phyloP scores from a whole-genome alignment of 2,888 invertebrate species.

The Caenorhabditis angaria region DNA sequence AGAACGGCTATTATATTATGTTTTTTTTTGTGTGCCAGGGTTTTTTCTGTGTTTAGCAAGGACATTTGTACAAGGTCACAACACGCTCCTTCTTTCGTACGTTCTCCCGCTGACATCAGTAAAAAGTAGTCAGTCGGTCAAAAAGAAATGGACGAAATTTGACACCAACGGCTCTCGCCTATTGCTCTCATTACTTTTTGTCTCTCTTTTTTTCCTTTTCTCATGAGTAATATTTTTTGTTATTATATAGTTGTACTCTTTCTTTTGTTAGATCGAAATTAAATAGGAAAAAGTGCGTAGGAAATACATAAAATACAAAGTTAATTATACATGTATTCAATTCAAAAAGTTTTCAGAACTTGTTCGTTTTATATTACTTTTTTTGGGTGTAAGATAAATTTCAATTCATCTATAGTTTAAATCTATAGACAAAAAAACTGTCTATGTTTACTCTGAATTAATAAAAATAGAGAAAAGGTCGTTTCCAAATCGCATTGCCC shows the following conservation, averaged over 20 bases:
- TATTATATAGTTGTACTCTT: background rate
- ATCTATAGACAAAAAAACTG: too few species aligned
- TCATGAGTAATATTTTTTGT: background rate
- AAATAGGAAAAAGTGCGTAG: background rate
- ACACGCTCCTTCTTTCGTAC: background rate
- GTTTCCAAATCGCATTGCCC: too few species aligned
- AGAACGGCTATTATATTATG: background rate
- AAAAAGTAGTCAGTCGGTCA: background rate
- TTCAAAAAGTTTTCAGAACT: conserved; percentile 1
- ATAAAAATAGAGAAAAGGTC: too few species aligned
- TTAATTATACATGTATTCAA: background rate
- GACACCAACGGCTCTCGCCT: background rate
- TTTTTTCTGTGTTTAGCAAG: background rate
- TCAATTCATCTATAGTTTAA: too few species aligned
- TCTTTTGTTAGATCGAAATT: background rate
- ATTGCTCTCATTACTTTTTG: background rate
- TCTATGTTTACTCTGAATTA: too few species aligned
- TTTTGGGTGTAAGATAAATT: too few species aligned
- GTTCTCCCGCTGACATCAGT: background rate
- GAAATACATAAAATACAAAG: background rate
- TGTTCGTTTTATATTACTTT: background rate
- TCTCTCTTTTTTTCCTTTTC: background rate
- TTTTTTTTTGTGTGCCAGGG: too few species aligned
- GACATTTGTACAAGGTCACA: background rate
- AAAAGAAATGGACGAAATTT: background rate